Evolutionary conservation across 2,113 vertebrate genomes (phyloP), one percentile per base, ranked within the genome.

Genomic region (Platichthys stellatus): DNA sequence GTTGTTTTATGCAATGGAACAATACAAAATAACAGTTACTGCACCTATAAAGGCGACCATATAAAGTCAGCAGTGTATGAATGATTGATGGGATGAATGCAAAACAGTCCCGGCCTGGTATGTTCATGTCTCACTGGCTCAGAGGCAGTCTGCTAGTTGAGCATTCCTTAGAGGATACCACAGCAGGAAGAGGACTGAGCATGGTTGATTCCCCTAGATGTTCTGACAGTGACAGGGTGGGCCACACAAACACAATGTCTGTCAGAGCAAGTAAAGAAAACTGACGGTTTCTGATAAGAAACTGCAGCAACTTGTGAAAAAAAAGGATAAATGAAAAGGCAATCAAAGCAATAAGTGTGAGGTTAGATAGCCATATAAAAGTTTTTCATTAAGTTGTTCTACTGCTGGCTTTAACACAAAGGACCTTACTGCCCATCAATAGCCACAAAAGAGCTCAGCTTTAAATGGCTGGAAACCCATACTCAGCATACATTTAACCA

Each of bases 161-260:
- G 69, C 65, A 68, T 82, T 73, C 79, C 64, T 75, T 65, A 68
- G 28, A 58, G 31, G 20, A 23, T 15, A 51, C 47, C 40, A 24
- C 47, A 68, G 63, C 63, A 60, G 18, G 28, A 75, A 62, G 51
- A 58, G 57, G 56, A 65, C 21, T 35, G 73, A 73, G 47, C 0
- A 11, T 14, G 65, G 45, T 75, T 28, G 63, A 73, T 72, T 71
- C 35, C 81, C 47, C 47, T 17, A 17, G 47, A 51, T 18, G 47
- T 18, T 51, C 47, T 51, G 47, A 51, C 6, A 51, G 61, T 84
- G 86, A 88, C 72, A 74, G 59, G 71, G 21, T 72, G 76, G 59
- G 63, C 40, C 63, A 45, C 35, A 23, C 56, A 47, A 72, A 63
- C 62, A 72, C 53, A 82, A 49, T 13, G 61, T 64, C 51, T 68